Evolutionary conservation across 2,797 vertebrate species (phyloP), one percentile per base, ranked within the genome.

Genomic region (Danio albolineatus): DNA sequence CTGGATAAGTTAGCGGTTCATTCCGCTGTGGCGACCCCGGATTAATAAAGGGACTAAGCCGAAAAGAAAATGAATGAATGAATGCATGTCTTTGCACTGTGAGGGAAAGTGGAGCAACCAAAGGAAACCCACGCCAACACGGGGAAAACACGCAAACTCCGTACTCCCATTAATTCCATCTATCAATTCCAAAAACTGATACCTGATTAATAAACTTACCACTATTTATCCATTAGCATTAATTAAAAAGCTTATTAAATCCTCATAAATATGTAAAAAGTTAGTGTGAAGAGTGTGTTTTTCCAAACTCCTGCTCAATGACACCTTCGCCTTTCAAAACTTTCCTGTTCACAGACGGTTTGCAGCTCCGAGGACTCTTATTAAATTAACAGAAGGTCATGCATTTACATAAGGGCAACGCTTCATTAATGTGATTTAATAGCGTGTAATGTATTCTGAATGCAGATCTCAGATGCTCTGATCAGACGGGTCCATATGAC

Each of bases 401-500:
- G 12, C 49, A 79, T 79, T 72, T 72, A 46, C 69, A 79, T 73
- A 76, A 81, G 53, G 14, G n/a, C 21, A 39, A 54, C 56, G 61
- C 73, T 69, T 61, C 16, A 72, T 65, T 79, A 54, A 73, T 62
- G 70, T 51, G 46, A 72, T 62, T 49, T 53, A 60, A 51, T 49
- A 6, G n/a, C 1, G 7, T 71, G 28, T 60, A 79, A 73, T 46
- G 38, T 57, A 72, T 72, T 66, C 38, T 21, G 39, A 73, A 43
- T 81, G 53, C 92, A 99, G 98, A 99, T 99, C 90, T 99, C 98
- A 0, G 97, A 99, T 0, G 97, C 98, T 39, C 92, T 99, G 87
- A 99, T 99, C 92, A 94, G 96, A 87, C 95, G 98, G 85, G 97
- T 99, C 51, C 97, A 98, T 89, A 87, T 98, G 92, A 99, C 96